Base-by-base conservation (phyloP, 2,113 vertebrate species). In the Lipophrys pholis region DNA sequence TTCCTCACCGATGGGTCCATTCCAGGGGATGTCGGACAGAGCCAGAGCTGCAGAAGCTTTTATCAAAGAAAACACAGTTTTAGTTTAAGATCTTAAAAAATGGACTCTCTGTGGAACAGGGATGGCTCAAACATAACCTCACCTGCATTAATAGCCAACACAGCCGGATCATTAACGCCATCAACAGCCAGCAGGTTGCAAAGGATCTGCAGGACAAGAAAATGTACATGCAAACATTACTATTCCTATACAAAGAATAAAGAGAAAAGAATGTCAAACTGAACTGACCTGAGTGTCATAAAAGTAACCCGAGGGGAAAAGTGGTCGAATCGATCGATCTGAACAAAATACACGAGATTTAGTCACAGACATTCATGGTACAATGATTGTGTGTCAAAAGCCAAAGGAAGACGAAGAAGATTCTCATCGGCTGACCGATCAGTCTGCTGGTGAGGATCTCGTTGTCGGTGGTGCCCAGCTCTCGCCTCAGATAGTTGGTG, bases 81-180 rank as follows among this genome's bases (percentile, higher is more conserved):
- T 30, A 66, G 30, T 7, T 11, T 42, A 12, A 5, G 38, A 21
- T 72, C 0, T 35, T 0, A 50, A 69, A 45, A 62, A 39, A 36
- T n/a, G 5, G 21, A 5, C 5, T 51, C 0, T 35, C 2, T 59
- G 11, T 10, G 12, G 39, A 51, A 52, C 11, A 43, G 10, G 6
- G 1, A 10, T 1, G 3, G 2, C 0, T 60, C 7, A 52, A 14
- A 68, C 52, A 43, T 11, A 14, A 63, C 84, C 89, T 93, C 88
- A 99, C 98, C 98, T 94, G 96, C 98, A 84, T 99, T 99, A 78
- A 99, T 97, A 80, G 98, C 97, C 68, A 98, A 91, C 59, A 99
- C 79, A 78, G 99, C 98, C 74, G 98, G 97, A 83, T 97, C 94
- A 93, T 99, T 96, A 76, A 95, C 69, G 11, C 96, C 97, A 89